These are phyloP conservation scores for Neomonachus schauinslandi DNA, from an alignment of 2,113 vertebrate genomes.

Conservation along the genomic window DNA sequence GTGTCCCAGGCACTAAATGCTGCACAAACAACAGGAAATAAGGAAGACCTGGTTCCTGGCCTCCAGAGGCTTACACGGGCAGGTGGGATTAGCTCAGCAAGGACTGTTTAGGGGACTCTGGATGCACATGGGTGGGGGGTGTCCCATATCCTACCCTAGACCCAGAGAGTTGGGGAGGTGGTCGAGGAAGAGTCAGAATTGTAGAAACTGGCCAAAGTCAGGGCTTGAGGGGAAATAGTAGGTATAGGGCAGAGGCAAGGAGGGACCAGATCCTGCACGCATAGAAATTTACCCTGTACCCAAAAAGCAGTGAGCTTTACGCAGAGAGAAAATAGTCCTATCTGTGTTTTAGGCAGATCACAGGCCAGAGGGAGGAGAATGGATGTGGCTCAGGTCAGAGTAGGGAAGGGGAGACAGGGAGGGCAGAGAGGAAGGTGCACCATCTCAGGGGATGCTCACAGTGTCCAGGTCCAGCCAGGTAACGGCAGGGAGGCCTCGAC, in stretches of 20 bases:
- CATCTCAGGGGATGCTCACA: not conserved
- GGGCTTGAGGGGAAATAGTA: not conserved
- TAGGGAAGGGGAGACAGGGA: not conserved
- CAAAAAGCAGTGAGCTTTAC: not conserved
- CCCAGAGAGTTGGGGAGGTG: no score
- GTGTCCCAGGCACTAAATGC: not conserved
- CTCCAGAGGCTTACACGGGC: not conserved
- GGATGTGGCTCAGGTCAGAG: not conserved
- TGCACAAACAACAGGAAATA: not conserved
- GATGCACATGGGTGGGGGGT: rapidly evolving
- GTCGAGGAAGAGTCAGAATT: not conserved
- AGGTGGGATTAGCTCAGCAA: not conserved
- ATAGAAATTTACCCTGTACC: not conserved
- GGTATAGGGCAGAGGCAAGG: not conserved
- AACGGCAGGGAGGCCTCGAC: not conserved
- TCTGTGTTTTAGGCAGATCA: not conserved
- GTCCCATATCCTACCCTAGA: not conserved
- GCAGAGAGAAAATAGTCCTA: not conserved
- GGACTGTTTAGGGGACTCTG: not conserved
- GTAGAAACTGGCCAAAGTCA: not conserved
- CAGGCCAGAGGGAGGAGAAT: not conserved
- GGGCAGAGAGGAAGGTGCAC: not conserved
- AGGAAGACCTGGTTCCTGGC: not conserved
- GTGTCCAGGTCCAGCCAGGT: not conserved
- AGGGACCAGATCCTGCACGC: not conserved